phyloP scores from a whole-genome alignment of 2,113 vertebrate genomes.

The Rafetus swinhoei region DNA sequence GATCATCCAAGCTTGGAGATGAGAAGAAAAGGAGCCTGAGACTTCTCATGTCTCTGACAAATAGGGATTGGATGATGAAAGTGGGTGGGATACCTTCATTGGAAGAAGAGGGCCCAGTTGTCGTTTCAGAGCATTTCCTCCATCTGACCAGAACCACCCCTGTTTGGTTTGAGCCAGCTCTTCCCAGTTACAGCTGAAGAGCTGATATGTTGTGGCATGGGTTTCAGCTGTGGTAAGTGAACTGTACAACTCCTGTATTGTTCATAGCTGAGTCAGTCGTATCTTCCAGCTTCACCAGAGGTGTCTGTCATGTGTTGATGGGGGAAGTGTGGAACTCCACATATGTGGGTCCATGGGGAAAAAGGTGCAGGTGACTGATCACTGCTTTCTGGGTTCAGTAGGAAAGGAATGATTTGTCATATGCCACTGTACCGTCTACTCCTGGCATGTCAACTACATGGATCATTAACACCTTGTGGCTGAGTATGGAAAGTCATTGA shows the following conservation, averaged over 20 bases:
- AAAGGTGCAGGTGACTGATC: not conserved
- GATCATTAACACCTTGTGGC: not conserved
- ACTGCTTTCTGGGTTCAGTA: not conserved
- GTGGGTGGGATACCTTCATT: not conserved
- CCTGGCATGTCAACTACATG: not conserved
- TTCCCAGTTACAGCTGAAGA: not conserved
- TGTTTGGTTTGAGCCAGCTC: not conserved
- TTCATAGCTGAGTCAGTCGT: not conserved
- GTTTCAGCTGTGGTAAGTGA: not conserved
- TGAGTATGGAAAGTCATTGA: not conserved
- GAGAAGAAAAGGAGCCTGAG: not conserved
- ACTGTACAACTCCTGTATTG: not conserved
- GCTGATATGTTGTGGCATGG: not conserved
- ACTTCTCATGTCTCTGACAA: not conserved
- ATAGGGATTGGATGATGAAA: not conserved
- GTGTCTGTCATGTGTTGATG: not conserved
- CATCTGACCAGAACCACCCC: not conserved
- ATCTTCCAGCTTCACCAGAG: not conserved
- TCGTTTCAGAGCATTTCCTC: not conserved
- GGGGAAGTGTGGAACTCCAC: not conserved
- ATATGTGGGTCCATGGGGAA: not conserved
- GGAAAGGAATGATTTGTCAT: not conserved
- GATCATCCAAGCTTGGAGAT: not conserved
- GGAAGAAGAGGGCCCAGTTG: not conserved
- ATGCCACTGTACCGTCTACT: not conserved